Evolutionary conservation across 2,797 vertebrate genomes (phyloP), one percentile per base, ranked within the genome.

Genomic region (Dallia pectoralis): DNA sequence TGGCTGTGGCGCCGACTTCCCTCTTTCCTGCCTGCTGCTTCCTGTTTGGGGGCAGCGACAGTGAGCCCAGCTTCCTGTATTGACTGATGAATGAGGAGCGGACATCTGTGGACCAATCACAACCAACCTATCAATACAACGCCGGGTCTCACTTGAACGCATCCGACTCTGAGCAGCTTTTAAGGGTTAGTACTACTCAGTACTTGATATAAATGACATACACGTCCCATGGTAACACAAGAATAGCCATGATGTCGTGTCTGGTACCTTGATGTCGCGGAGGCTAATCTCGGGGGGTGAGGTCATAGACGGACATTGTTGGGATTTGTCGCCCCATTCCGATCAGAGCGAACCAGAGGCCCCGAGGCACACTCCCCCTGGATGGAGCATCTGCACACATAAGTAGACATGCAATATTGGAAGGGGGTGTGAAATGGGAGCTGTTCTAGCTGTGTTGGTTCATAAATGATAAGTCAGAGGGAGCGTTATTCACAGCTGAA

Each of bases 221-320:
- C 2, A 63, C 4, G 3, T 29, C 16, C 14, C 3, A 3, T 63
- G 61, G 32, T 9, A 15, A 63, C 3, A 15, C 29, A 9, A 29
- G 61, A 63, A 32, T 11, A 32, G 29, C 18, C 5, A 63, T 29
- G 25, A 19, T 63, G 61, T 32, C 5, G 14, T 27, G 27, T 32
- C 61, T 32, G 61, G 51, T 88, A 97, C 96, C 83, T 93, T 91
- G 77, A 94, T 94, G 81, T 94, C 91, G 18, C 85, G 88, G 1
- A 94, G 87, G 64, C 94, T 94, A 64, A 98, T 96, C 88, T 97
- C 93, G 87, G 0, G 97, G 96, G 22, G 96, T 89, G 74, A 98
- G 16, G 91, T 95, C 94, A 99, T 96, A 77, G 93, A 87, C 0
- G 97, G 97, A 83, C 97, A 99, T 85, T 93, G 94, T 75, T 93